These are phyloP conservation scores for Lamproptera curius DNA, from an alignment of 2,888 invertebrate species.

Conservation along the genomic window DNA sequence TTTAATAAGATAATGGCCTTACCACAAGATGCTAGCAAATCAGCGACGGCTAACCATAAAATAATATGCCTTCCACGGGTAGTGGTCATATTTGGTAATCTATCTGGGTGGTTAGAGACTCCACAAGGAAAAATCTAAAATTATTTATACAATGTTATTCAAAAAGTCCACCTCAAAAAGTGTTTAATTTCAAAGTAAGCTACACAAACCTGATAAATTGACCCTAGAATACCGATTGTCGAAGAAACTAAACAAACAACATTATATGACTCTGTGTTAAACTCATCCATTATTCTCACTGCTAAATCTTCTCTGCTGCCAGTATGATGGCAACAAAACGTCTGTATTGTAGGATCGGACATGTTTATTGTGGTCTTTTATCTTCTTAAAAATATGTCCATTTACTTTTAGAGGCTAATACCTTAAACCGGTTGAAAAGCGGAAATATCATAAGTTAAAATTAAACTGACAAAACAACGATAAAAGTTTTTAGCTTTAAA, in stretches of 20 bases:
- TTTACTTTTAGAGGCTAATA: too few species aligned
- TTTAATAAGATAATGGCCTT: too few species aligned
- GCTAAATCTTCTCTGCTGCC: conserved; percentile 81
- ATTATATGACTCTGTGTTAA: conserved; percentile 86
- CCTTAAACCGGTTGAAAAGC: too few species aligned
- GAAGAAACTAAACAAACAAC: conserved; percentile 85
- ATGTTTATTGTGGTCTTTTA: conserved; percentile 37
- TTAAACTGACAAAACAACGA: too few species aligned
- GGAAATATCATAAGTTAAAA: too few species aligned
- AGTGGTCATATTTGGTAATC: conserved; percentile 78
- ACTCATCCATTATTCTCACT: conserved; percentile 82
- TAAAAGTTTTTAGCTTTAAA: too few species aligned
- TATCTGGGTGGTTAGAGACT: conserved; percentile 65
- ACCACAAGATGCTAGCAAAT: conserved; percentile 88
- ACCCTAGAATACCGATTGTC: conserved; percentile 84
- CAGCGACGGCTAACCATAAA: conserved; percentile 87
- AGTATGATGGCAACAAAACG: conserved; percentile 86
- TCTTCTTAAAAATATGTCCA: not conserved
- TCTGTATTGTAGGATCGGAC: conserved; percentile 92
- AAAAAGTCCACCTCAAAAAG: too few species aligned
- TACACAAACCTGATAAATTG: conserved; percentile 83
- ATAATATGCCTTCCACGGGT: conserved; percentile 84
- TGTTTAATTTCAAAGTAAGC: not conserved
- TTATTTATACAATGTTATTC: not conserved
- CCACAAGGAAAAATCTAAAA: conserved; percentile 82